Percentiles rank a stretch among this genome's conserved stretches.
These are phyloP conservation scores for Ophioderma brevispina DNA, from an alignment of 35 echinoderm and acorn worm species.

Conservation along the genomic window DNA sequence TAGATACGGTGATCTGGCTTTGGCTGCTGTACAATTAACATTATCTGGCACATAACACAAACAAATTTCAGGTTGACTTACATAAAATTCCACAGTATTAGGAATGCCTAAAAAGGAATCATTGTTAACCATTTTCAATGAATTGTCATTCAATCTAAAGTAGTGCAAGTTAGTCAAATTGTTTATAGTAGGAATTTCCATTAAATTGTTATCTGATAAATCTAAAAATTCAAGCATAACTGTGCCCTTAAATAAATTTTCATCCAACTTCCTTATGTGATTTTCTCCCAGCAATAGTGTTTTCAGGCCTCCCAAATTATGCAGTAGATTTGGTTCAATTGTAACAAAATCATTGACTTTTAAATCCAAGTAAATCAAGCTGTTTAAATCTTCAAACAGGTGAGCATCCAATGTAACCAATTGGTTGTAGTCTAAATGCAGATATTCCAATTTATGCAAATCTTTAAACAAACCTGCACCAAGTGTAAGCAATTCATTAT, in stretches of 20 bases:
- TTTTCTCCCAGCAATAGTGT: not conserved
- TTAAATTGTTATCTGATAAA: not conserved
- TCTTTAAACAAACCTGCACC: not conserved
- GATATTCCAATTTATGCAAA: not conserved
- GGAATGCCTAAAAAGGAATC: not conserved
- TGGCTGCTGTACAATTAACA: not conserved
- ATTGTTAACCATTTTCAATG: not conserved
- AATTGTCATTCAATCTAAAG: not conserved
- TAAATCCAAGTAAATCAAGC: conserved; percentile 2
- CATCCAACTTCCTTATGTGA: not conserved
- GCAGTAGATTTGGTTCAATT: not conserved
- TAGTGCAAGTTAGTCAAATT: not conserved
- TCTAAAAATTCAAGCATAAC: not conserved
- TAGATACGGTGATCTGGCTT: not conserved
- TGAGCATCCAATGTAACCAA: not conserved
- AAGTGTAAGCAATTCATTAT: not conserved
- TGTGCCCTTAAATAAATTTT: not conserved
- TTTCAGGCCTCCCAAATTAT: not conserved
- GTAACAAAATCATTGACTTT: not conserved
- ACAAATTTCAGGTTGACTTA: not conserved
- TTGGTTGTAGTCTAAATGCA: conserved; percentile 11
- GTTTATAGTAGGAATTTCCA: not conserved
- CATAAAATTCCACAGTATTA: not conserved
- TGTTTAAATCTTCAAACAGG: not conserved
- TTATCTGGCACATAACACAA: not conserved